Evolutionary conservation across 2,113 vertebrate species (phyloP), one percentile per base, ranked within the genome.

Genomic region (Mirza zaza): DNA sequence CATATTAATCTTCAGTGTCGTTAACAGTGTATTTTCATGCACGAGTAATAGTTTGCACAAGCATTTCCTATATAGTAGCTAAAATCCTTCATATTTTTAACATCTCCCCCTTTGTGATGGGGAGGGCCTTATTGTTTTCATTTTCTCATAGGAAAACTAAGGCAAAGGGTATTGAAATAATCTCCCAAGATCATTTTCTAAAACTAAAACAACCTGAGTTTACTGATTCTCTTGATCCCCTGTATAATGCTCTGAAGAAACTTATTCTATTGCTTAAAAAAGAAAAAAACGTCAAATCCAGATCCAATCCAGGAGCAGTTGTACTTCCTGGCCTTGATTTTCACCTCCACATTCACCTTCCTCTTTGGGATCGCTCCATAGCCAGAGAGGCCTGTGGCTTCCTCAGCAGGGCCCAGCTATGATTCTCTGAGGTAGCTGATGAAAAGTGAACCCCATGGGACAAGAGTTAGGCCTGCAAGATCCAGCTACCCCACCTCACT

Each of bases 81-180:
- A 81, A 86, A 86, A 50, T 55, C n/a, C 20, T 86, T 91, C 68
- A n/a, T 52, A 8, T 92, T 95, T 94, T 50, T 39, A 94, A 50
- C 32, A 63, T 32, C 59, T 32, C 25, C 29, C 73, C 32, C 18
- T 79, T 83, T 42, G 34, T 93, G 61, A 83, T 5, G 32, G 63
- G 77, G 77, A 80, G 52, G 84, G 45, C 3, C 55, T 94, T 73
- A 65, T 0, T 77, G 75, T 79, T 96, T 88, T 65, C n/a, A 61
- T 67, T 94, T 94, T 52, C 63, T 91, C 87, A 84, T 5, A 45
- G 61, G 93, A 71, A 97, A 95, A 92, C 68, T 71, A 92, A 97
- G 42, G 71, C 71, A 75, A 14, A 93, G 29, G 36, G 50, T 75
- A 59, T 76, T 68, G 12, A 92, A 77, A 59, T 80, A 86, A 89